These are phyloP conservation scores for Mythimna vitellina DNA, from an alignment of 2,888 invertebrate genomes.

Conservation along the genomic window DNA sequence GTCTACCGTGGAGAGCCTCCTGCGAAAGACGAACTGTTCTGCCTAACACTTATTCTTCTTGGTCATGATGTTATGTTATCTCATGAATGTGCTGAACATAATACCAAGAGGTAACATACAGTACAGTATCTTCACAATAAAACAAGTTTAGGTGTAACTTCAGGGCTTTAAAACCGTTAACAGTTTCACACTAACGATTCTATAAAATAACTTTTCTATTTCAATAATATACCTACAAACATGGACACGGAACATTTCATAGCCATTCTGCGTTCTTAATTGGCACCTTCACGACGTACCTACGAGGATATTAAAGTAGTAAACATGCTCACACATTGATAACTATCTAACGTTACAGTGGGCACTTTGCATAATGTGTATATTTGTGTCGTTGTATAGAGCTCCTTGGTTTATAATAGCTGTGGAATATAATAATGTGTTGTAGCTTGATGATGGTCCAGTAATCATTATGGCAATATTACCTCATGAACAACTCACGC, in stretches of 20 bases:
- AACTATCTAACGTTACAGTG: neutral
- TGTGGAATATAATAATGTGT: neutral
- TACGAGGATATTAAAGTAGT: conserved; percentile 45
- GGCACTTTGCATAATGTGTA: conserved; percentile 6
- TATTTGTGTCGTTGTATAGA: neutral
- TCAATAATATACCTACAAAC: conserved; percentile 25
- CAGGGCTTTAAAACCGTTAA: conserved; percentile 1
- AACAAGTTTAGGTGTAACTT: neutral
- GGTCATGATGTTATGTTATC: too few species aligned
- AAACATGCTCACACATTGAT: conserved; percentile 45
- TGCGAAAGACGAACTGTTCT: too few species aligned
- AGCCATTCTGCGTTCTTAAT: conserved; percentile 36
- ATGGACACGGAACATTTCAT: conserved; percentile 13
- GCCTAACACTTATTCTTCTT: too few species aligned
- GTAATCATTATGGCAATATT: neutral
- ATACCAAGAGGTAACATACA: neutral
- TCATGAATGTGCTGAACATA: too few species aligned
- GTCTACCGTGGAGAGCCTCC: too few species aligned
- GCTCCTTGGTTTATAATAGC: neutral
- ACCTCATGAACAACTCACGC: too few species aligned
- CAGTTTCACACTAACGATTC: conserved; percentile 17
- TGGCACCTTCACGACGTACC: conserved; percentile 21
- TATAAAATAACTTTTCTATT: conserved; percentile 30
- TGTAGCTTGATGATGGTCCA: neutral
- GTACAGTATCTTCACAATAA: neutral